Conservation (phyloP, 2,888 invertebrate species). For the Polydrusus cervinus region DNA sequence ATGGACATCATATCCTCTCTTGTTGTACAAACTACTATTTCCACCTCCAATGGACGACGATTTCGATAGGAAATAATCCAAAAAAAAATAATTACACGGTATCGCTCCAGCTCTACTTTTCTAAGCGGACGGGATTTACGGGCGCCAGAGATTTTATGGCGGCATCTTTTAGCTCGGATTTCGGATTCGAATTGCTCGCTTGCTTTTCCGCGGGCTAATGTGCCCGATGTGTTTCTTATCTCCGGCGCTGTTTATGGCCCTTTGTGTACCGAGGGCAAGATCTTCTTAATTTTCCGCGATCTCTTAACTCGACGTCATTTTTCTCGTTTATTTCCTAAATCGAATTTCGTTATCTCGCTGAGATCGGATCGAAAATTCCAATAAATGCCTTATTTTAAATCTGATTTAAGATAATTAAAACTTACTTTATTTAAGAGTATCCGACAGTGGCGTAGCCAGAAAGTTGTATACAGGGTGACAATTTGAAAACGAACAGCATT, state of each 20-base stretch:
- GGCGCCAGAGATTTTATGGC: conserved; percentile 51
- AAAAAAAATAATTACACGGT: conserved; percentile 14
- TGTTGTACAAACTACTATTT: too few species aligned
- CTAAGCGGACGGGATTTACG: conserved; percentile 51
- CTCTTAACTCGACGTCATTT: conserved; percentile 41
- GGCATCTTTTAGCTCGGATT: conserved; percentile 55
- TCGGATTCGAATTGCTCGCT: conserved; percentile 53
- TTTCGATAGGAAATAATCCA: neutral
- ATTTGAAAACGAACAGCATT: too few species aligned
- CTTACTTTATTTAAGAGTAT: neutral
- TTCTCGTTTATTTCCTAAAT: conserved; percentile 44
- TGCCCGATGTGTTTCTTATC: conserved; percentile 55
- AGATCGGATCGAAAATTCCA: conserved; percentile 13
- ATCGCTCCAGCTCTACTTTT: conserved; percentile 41
- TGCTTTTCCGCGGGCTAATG: conserved; percentile 53
- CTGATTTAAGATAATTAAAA: neutral
- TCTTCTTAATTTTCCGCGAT: conserved; percentile 45
- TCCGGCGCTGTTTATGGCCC: conserved; percentile 53
- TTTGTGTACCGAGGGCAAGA: conserved; percentile 53
- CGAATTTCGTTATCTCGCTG: conserved; percentile 19
- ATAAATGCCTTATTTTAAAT: conserved; percentile 15
- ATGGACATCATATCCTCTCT: too few species aligned
- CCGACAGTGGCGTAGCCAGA: too few species aligned
- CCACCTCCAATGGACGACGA: too few species aligned
- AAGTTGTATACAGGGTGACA: too few species aligned